phyloP scores from a whole-genome alignment of 1,140 invertebrate species.

The Hyphantria cunea region DNA sequence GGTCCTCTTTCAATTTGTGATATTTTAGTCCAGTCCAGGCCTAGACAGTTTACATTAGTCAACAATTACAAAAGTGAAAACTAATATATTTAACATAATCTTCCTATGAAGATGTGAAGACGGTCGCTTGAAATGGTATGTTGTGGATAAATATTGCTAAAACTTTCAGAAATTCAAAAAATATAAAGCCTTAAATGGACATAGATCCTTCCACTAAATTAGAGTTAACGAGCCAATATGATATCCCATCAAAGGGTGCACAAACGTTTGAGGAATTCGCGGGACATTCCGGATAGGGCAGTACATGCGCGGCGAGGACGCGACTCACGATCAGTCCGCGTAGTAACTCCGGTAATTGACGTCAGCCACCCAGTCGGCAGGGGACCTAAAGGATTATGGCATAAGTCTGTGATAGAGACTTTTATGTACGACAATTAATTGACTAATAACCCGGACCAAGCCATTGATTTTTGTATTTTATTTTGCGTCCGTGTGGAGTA shows the following conservation, averaged over 20 bases:
- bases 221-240: slow-evolving; percentile 12
- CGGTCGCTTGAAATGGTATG: no score
- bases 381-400: slow-evolving; percentile 20
- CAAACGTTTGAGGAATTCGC: slow-evolving; percentile 14
- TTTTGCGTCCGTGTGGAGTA: no score
- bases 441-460: no score
- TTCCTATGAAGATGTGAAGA: no score
- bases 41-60: no score
- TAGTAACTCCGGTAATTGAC: slow-evolving; percentile 73
- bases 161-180: no score
- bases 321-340: slow-evolving; percentile 64
- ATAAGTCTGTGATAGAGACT: slow-evolving; percentile 34
- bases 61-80: no score
- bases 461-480: not conserved
- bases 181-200: not conserved
- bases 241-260: slow-evolving; percentile 21
- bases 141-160: no score
- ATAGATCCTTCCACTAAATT: not conserved
- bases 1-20: no score
- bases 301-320: slow-evolving; percentile 44
- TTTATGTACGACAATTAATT: not conserved
- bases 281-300: slow-evolving; percentile 4
- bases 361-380: slow-evolving; percentile 64
- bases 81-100: no score
- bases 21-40: no score